phyloP scores from a whole-genome alignment of 2,888 invertebrate species.

The Hypena proboscidalis region DNA sequence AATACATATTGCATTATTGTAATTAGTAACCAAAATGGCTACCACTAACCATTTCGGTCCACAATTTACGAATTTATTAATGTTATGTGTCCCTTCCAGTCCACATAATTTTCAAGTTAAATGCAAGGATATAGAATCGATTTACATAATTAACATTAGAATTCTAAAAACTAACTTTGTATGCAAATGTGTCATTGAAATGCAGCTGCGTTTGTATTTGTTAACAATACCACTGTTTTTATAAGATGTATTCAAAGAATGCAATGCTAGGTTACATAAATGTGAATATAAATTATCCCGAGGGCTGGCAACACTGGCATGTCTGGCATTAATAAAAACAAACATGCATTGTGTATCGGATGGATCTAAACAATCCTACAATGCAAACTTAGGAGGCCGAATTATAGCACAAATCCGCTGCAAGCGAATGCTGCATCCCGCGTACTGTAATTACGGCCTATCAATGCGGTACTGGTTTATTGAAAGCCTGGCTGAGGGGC shows the following conservation, averaged over 20 bases:
- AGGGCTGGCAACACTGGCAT: constrained; percentile 28
- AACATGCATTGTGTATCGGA: constrained; percentile 48
- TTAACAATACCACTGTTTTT: constrained; percentile 35
- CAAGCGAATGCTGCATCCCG: constrained; percentile 61
- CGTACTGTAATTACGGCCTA: constrained; percentile 80
- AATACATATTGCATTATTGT: constrained; percentile 33
- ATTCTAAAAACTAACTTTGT: constrained; percentile 72
- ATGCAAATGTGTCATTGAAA: constrained; percentile 72
- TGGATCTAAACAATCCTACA: constrained; percentile 67
- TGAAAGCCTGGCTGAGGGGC: constrained; percentile 78
- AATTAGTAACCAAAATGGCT: constrained; percentile 33
- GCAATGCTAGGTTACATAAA: constrained; percentile 17
- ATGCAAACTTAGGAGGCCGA: constrained; percentile 63
- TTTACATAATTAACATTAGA: constrained; percentile 75
- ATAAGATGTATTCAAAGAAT: too few species aligned
- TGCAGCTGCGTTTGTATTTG: constrained; percentile 59
- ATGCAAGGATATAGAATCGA: constrained; percentile 71
- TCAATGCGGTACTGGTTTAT: constrained; percentile 82
- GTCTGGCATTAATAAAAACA: constrained; percentile 47
- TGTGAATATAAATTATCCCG: constrained; percentile 34
- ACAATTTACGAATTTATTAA: constrained; percentile 39
- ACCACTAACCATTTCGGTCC: constrained; percentile 25
- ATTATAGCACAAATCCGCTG: constrained; percentile 70
- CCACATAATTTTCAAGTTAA: constrained; percentile 51
- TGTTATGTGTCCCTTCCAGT: constrained; percentile 57